These are phyloP conservation scores for human DNA, from an alignment of 2,113 vertebrate species.

Conservation along the genomic window DNA sequence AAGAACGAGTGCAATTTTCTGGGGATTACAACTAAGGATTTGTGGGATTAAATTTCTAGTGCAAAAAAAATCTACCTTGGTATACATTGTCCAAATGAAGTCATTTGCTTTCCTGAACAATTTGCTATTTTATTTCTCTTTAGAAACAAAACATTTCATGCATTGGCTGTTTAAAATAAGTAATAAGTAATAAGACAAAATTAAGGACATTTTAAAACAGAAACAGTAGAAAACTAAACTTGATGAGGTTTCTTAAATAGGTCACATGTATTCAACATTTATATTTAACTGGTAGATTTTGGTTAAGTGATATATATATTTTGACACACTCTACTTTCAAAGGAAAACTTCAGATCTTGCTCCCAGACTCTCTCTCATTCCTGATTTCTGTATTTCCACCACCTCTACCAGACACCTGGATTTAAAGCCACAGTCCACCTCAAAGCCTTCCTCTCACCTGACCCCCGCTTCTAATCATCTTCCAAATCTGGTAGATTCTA, in stretches of 20 bases:
- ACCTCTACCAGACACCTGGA: background rate
- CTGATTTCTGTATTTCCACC: background rate
- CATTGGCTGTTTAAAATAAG: background rate
- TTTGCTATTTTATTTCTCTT: conserved; percentile 34
- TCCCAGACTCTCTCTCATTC: background rate
- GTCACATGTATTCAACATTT: background rate
- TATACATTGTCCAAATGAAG: conserved; percentile 26
- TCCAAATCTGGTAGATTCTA: background rate
- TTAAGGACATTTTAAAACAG: background rate
- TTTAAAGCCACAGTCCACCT: background rate
- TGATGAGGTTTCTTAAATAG: background rate
- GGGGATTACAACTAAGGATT: conserved; percentile 42
- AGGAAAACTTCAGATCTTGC: background rate
- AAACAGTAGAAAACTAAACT: background rate
- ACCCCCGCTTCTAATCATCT: background rate
- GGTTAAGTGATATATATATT: background rate
- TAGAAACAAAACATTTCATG: background rate
- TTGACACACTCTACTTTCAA: background rate
- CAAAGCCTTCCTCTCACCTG: background rate
- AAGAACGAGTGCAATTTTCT: conserved; percentile 45
- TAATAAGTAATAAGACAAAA: background rate
- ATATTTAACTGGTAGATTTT: background rate
- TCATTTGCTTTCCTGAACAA: conserved; percentile 37
- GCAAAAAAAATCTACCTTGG: conserved; percentile 34
- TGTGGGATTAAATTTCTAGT: conserved; percentile 48